These are phyloP conservation scores for Trichechus manatus DNA, from an alignment of 2,113 vertebrate genomes.

Conservation along the genomic window DNA sequence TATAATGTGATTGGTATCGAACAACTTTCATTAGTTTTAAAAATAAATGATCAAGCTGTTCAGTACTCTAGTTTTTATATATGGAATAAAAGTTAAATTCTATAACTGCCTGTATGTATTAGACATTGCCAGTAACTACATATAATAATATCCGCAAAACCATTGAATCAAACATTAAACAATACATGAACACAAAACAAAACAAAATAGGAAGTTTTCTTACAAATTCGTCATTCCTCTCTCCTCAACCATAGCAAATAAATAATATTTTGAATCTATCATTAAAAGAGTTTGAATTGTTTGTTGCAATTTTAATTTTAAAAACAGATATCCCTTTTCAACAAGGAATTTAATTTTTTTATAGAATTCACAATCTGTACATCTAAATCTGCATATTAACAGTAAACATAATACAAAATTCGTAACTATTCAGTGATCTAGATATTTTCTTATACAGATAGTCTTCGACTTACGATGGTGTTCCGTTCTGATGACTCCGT, in stretches of 20 bases:
- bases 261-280: not conserved
- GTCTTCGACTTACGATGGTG: not conserved
- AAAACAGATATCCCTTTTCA: constrained; percentile 12
- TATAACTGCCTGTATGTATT: not conserved
- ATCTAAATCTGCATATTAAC: constrained; percentile 35
- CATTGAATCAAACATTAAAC: not conserved
- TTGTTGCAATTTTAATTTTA: constrained; percentile 7
- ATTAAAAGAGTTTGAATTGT: not conserved
- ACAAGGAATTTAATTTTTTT: not conserved
- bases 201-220: not conserved
- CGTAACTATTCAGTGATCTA: constrained; percentile 50
- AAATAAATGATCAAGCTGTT: constrained; percentile 26
- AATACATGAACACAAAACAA: not conserved
- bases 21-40: not conserved
- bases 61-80: not conserved
- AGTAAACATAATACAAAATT: constrained; percentile 33
- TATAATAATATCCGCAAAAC: not conserved
- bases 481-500: not conserved
- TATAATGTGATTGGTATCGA: not conserved
- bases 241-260: not conserved
- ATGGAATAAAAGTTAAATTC: not conserved
- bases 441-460: constrained; percentile 28
- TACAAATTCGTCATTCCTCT: not conserved
- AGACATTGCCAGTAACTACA: not conserved
- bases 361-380: not conserved